Conservation (phyloP, 2,113 vertebrate species). For the Cephalopholis sonnerati region DNA sequence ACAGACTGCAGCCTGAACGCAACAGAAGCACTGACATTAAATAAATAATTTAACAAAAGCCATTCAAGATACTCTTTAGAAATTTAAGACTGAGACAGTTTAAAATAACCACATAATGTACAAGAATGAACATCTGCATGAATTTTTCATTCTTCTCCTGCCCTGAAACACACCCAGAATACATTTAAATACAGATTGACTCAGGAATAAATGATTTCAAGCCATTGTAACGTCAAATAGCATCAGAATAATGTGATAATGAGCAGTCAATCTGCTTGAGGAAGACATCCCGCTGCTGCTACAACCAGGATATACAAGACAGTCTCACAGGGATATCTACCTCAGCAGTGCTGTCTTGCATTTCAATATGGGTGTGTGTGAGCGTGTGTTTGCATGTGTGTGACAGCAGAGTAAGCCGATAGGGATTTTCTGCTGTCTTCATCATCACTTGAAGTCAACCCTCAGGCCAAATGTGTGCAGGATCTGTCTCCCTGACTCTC, state of each 20-base stretch:
- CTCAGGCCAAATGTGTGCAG: conserved; percentile 55
- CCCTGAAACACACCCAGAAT: background rate
- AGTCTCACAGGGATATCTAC: conserved; percentile 22
- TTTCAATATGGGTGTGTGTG: conserved; percentile 37
- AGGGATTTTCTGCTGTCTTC: conserved; percentile 62
- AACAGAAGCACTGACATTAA: conserved; percentile 7
- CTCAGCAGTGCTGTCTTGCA: conserved; percentile 33
- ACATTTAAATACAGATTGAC: conserved; percentile 19
- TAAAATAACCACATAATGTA: conserved; percentile 1
- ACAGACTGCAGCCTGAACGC: background rate
- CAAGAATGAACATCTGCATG: conserved; percentile 5
- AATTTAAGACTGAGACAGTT: background rate
- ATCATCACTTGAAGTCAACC: conserved; percentile 55
- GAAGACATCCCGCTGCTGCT: conserved; percentile 42
- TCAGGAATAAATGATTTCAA: conserved; percentile 29
- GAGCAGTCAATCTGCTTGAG: conserved; percentile 29
- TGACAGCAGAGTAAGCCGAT: conserved; percentile 21
- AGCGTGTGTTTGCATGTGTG: conserved; percentile 18
- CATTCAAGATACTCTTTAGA: background rate
- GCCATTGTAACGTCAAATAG: conserved; percentile 25
- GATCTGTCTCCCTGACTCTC: conserved; percentile 14
- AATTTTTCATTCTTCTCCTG: conserved; percentile 8
- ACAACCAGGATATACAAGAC: conserved; percentile 32
- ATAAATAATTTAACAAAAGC: conserved; percentile 1
- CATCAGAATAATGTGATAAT: conserved; percentile 44